Evolutionary conservation across 23 tunicate genomes (phyloP).

Genomic region (Phallusia fumigata): DNA sequence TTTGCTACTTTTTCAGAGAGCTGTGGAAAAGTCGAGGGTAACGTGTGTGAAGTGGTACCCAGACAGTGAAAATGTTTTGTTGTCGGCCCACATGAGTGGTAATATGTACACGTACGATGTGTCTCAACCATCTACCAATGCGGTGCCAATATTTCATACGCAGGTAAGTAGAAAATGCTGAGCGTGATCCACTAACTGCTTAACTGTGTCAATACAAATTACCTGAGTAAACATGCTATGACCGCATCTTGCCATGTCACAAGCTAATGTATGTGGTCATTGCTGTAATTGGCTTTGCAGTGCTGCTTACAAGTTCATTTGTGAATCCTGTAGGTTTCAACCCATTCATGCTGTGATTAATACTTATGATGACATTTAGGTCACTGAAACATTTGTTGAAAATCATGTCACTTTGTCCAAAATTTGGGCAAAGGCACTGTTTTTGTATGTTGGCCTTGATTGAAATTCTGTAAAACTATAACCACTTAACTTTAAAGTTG

Average conservation of each 20-base stretch:
- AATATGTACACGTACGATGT: slow-evolving; percentile 88
- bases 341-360: no score
- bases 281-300: no score
- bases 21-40: slow-evolving; percentile 78
- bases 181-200: background rate
- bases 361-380: no score
- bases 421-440: no score
- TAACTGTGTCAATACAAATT: background rate
- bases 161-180: slow-evolving; percentile 44
- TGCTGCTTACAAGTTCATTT: no score
- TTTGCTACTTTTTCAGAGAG: slow-evolving; percentile 54
- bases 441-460: no score
- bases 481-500: no score
- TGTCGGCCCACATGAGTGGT: slow-evolving; percentile 80
- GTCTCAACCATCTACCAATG: slow-evolving; percentile 55
- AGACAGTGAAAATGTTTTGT: slow-evolving; percentile 48
- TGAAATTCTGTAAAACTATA: no score
- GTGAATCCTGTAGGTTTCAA: no score
- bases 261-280: background rate
- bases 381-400: no score
- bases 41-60: slow-evolving; percentile 97
- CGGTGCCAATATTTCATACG: slow-evolving; percentile 53
- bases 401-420: no score
- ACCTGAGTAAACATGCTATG: background rate
- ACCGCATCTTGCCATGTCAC: background rate